Evolutionary conservation across 2,113 vertebrate genomes (phyloP).

Genomic region (Thamnophis sirtalis): DNA sequence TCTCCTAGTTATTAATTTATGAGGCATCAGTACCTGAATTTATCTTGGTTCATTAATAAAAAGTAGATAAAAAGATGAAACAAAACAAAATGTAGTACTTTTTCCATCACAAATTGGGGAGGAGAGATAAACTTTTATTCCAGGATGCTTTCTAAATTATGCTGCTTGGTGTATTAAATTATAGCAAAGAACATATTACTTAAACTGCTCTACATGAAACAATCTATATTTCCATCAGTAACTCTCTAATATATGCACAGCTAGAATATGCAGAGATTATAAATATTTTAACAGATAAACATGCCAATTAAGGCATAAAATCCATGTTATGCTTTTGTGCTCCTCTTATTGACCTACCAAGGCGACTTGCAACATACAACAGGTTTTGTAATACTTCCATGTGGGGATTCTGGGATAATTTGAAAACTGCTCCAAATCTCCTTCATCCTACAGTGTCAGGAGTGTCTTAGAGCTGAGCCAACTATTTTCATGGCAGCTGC

Average conservation of each 20-base stretch:
- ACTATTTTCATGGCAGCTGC: neutral
- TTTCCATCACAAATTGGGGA: neutral
- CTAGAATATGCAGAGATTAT: neutral
- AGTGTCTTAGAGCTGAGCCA: neutral
- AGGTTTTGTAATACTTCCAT: neutral
- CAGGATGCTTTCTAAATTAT: neutral
- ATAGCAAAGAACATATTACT: neutral
- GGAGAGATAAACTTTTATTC: neutral
- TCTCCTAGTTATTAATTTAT: slow-evolving; percentile 28
- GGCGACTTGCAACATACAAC: slow-evolving; percentile 9
- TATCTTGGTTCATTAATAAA: slow-evolving; percentile 50
- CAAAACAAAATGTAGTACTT: slow-evolving; percentile 55
- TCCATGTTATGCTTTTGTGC: slow-evolving; percentile 22
- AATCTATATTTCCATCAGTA: neutral
- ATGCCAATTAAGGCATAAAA: slow-evolving; percentile 1
- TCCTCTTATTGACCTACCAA: slow-evolving; percentile 25
- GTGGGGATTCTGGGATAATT: neutral
- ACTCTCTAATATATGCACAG: neutral
- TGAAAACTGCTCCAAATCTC: neutral
- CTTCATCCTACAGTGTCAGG: neutral
- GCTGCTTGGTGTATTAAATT: neutral
- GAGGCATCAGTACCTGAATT: slow-evolving; percentile 50
- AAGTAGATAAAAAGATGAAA: slow-evolving; percentile 55
- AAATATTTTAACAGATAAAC: neutral
- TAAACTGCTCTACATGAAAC: slow-evolving; percentile 6